Conservation (phyloP, 1,140 invertebrate genomes). For the Matsumurasca onukii region DNA sequence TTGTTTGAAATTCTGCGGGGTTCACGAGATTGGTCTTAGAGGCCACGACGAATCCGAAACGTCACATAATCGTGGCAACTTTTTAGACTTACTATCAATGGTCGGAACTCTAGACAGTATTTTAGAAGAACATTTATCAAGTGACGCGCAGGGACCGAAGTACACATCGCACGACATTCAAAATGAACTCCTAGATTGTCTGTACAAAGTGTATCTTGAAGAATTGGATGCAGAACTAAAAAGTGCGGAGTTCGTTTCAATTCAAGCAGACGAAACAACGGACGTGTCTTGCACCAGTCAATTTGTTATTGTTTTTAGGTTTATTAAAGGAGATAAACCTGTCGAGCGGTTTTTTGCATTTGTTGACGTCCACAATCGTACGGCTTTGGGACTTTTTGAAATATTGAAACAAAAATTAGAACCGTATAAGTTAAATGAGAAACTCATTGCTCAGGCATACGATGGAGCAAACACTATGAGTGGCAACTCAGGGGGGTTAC, state of each 20-base stretch:
- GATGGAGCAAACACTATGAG: neutral
- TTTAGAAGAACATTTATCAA: neutral
- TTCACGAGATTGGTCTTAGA: neutral
- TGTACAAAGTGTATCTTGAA: neutral
- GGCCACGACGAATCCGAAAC: neutral
- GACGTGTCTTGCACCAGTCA: no score
- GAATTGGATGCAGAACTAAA: neutral
- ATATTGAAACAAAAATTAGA: neutral
- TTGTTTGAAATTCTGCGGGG: neutral
- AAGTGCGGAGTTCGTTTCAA: neutral
- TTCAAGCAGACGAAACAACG: neutral
- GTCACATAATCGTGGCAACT: neutral
- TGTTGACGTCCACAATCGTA: neutral
- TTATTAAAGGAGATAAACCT: neutral
- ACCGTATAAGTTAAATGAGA: neutral
- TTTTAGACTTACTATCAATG: neutral
- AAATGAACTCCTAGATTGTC: neutral
- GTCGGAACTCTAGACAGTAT: neutral
- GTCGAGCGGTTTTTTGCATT: neutral
- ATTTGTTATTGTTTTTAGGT: neutral
- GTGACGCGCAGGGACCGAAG: neutral
- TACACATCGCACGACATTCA: neutral
- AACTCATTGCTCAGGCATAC: neutral
- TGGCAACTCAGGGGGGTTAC: neutral
- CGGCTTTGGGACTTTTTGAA: neutral